Evolutionary conservation across 2,797 vertebrate genomes (phyloP).

Genomic region (Percopsis omiscomaycus): DNA sequence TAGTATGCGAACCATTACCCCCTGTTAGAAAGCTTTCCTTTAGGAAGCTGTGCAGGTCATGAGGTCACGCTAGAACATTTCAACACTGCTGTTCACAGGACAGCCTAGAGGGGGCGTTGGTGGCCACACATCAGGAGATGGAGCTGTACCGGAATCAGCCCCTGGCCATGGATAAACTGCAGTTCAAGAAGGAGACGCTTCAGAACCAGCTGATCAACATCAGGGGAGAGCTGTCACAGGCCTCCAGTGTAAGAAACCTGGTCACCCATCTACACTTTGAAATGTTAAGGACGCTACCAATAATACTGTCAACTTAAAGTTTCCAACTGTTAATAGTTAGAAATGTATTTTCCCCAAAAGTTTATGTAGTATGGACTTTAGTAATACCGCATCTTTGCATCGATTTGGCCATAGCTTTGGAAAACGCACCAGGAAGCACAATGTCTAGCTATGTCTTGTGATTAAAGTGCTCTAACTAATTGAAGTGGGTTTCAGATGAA

Average conservation of each 20-base stretch:
- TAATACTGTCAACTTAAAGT: background rate
- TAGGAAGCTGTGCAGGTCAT: too few relatives aligned
- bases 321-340: too few relatives aligned
- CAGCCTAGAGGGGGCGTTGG: slow-evolving; percentile 89
- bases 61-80: background rate
- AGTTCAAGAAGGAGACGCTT: slow-evolving; percentile 90
- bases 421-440: too few relatives aligned
- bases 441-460: too few relatives aligned
- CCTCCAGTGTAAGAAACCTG: slow-evolving; percentile 82
- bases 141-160: slow-evolving; percentile 89
- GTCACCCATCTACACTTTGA: background rate
- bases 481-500: background rate
- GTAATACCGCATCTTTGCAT: too few relatives aligned
- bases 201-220: slow-evolving; percentile 97
- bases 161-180: slow-evolving; percentile 83
- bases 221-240: slow-evolving; percentile 92
- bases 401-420: too few relatives aligned
- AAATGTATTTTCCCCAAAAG: too few relatives aligned
- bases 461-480: too few relatives aligned
- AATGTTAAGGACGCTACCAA: background rate
- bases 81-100: slow-evolving; percentile 74
- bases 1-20: too few relatives aligned
- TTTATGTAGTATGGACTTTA: too few relatives aligned
- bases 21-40: too few relatives aligned
- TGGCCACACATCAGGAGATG: slow-evolving; percentile 94